Conservation (phyloP, 2,888 invertebrate genomes). For the Antheraea assamensis region DNA sequence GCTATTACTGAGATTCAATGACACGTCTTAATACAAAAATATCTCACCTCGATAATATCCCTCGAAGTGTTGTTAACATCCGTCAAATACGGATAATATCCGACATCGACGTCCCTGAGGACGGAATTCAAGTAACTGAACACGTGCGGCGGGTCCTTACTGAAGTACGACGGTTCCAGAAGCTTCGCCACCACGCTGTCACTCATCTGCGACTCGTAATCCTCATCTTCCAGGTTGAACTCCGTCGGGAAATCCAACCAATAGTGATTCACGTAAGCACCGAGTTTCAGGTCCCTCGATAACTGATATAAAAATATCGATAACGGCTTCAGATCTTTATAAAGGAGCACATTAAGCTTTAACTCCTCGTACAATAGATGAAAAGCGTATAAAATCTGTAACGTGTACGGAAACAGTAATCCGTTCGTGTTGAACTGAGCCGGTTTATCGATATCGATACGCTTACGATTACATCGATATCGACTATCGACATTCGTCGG, state of each 20-base stretch:
- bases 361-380: slow-evolving; percentile 96
- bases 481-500: slow-evolving; percentile 34
- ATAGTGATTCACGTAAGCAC: slow-evolving; percentile 89
- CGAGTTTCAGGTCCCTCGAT: slow-evolving; percentile 87
- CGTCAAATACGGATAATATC: slow-evolving; percentile 87
- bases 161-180: slow-evolving; percentile 83
- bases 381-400: slow-evolving; percentile 89
- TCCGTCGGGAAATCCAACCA: slow-evolving; percentile 91
- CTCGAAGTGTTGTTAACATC: slow-evolving; percentile 88
- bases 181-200: slow-evolving; percentile 82
- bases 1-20: too few species aligned
- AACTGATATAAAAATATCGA: slow-evolving; percentile 88
- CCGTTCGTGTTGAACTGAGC: slow-evolving; percentile 84
- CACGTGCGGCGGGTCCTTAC: slow-evolving; percentile 85
- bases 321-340: slow-evolving; percentile 85
- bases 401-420: slow-evolving; percentile 87
- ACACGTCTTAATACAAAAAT: not conserved
- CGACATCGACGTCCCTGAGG: slow-evolving; percentile 77
- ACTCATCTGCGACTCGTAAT: slow-evolving; percentile 76
- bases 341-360: slow-evolving; percentile 88
- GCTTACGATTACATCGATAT: slow-evolving; percentile 35
- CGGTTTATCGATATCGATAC: slow-evolving; percentile 48
- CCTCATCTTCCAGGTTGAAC: slow-evolving; percentile 68
- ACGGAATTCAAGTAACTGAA: slow-evolving; percentile 87
- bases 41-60: slow-evolving; percentile 87